A percentile compares a stretch with the other conserved stretches of the same genome.
These are phyloP conservation scores for Scopus umbretta DNA, from an alignment of 2,113 vertebrate species.

Conservation along the genomic window DNA sequence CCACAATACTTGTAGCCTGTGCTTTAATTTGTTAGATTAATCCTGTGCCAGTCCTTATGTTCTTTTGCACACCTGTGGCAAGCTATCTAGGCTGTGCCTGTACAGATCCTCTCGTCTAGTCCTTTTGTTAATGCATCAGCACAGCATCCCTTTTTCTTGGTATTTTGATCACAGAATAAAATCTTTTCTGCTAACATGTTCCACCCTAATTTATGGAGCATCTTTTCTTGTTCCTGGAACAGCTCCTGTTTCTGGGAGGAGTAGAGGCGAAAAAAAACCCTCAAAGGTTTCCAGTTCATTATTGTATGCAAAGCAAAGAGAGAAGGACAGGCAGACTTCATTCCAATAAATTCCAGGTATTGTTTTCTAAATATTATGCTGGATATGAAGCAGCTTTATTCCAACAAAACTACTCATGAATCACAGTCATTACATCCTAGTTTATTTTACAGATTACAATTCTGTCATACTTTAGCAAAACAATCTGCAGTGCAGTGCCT, in stretches of 20 bases:
- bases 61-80: background rate
- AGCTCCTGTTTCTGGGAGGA: background rate
- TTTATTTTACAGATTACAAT: background rate
- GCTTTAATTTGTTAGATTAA: background rate
- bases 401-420: background rate
- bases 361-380: background rate
- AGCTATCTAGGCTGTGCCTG: background rate
- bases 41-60: background rate
- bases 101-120: background rate
- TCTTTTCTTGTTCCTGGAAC: background rate
- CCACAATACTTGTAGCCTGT: background rate
- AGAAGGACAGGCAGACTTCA: background rate
- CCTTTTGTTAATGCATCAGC: background rate
- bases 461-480: background rate
- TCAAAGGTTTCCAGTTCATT: background rate
- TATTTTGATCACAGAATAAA: background rate
- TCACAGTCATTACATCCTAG: background rate
- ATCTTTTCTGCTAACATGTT: background rate
- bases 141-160: background rate
- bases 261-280: background rate
- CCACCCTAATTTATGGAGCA: background rate
- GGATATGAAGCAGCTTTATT: background rate
- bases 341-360: background rate
- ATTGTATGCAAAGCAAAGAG: background rate
- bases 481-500: background rate